Conservation (phyloP, 2,113 vertebrate species). For the Thalassarche chlororhynchos region DNA sequence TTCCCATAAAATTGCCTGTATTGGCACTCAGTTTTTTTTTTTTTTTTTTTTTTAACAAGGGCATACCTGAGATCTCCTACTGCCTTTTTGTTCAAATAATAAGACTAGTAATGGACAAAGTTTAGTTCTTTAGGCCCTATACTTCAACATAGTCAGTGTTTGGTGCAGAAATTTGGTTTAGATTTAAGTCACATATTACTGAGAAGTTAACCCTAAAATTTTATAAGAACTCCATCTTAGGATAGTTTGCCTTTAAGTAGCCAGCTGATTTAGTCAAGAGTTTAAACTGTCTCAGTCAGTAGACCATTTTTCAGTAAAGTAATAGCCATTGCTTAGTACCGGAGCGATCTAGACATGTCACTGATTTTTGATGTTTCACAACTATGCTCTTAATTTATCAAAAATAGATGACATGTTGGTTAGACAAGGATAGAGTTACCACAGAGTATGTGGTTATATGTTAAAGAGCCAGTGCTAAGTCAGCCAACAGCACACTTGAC, state of each 20-base stretch:
- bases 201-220: not conserved
- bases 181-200: not conserved
- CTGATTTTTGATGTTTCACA: not conserved
- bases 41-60: not conserved
- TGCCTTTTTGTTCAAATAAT: not conserved
- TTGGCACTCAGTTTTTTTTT: not conserved
- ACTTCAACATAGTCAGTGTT: not conserved
- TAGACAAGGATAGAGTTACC: not conserved
- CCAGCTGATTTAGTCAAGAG: not conserved
- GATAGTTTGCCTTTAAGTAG: not conserved
- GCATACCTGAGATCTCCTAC: not conserved
- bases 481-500: not conserved
- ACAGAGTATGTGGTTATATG: not conserved
- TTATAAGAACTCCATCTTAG: not conserved
- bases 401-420: not conserved
- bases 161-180: not conserved
- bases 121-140: not conserved
- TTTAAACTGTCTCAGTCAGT: not conserved
- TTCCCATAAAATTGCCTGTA: not conserved
- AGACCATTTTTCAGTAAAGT: not conserved
- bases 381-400: not conserved
- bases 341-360: not conserved
- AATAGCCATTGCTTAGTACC: not conserved
- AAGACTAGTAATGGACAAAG: not conserved
- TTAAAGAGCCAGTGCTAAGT: not conserved